Evolutionary conservation across 2,797 vertebrate genomes (phyloP).

Genomic region (Nyctalus aviator): DNA sequence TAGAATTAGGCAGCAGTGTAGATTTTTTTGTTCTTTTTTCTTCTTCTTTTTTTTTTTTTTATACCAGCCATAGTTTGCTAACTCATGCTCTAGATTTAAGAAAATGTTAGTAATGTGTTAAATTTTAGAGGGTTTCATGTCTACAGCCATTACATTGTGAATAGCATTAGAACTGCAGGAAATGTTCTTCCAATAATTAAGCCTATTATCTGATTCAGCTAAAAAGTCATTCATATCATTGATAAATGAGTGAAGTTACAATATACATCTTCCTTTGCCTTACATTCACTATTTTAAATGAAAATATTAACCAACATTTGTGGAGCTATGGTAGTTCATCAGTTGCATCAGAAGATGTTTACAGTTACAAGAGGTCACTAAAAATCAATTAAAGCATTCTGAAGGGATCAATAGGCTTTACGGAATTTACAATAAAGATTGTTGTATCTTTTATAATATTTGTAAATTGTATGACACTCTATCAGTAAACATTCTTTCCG

Average conservation of each 20-base stretch:
- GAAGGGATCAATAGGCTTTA: not conserved
- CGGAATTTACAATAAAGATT: not conserved
- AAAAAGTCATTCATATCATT: not conserved
- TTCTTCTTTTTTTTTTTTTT: not conserved
- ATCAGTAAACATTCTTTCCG: not conserved
- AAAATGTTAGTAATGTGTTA: not conserved
- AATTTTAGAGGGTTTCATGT: not conserved
- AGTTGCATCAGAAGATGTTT: not conserved
- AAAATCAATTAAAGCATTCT: not conserved
- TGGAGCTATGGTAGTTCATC: not conserved
- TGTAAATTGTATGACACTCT: not conserved
- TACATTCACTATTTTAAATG: not conserved
- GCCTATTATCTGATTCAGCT: not conserved
- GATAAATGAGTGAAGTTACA: not conserved
- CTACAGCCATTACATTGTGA: not conserved
- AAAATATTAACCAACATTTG: not conserved
- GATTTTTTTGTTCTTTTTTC: not conserved
- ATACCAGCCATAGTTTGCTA: not conserved
- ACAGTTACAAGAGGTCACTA: not conserved
- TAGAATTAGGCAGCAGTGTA: not conserved
- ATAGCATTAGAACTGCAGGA: not conserved
- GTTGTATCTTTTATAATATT: not conserved
- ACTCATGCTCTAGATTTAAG: not conserved
- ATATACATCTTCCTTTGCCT: not conserved
- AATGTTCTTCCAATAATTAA: not conserved